phyloP scores from a whole-genome alignment of 2,888 invertebrate genomes.

The Lampropteryx suffumata region DNA sequence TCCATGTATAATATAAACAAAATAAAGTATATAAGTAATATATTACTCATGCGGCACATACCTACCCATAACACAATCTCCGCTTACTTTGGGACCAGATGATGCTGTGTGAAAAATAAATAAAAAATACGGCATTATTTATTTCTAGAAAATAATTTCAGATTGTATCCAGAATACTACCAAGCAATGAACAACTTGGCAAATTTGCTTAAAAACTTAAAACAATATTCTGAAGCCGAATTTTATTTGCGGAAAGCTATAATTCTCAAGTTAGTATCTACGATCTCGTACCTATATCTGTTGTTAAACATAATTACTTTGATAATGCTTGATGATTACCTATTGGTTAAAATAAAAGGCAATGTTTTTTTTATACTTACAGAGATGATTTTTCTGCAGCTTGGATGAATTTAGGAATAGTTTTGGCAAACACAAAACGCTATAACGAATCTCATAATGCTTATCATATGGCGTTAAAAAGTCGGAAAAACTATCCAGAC shows the following conservation, averaged over 20 bases:
- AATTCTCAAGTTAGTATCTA: slow-evolving; percentile 83
- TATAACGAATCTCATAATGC: slow-evolving; percentile 88
- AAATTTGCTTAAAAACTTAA: slow-evolving; percentile 90
- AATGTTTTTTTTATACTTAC: slow-evolving; percentile 13
- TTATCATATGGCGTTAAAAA: slow-evolving; percentile 90
- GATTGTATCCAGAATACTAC: slow-evolving; percentile 91
- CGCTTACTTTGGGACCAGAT: too few relatives aligned
- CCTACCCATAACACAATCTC: too few relatives aligned
- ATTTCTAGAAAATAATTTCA: too few relatives aligned
- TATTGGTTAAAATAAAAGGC: too few relatives aligned
- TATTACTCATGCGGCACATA: too few relatives aligned
- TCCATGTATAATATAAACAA: too few relatives aligned
- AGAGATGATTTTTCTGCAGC: slow-evolving; percentile 96
- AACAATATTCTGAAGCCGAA: slow-evolving; percentile 87
- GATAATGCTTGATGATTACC: too few relatives aligned
- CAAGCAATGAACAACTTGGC: slow-evolving; percentile 97
- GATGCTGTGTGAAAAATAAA: too few relatives aligned
- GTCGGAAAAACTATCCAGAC: slow-evolving; percentile 93
- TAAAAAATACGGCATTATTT: too few relatives aligned
- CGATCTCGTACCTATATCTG: too few relatives aligned
- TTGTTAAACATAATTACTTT: too few relatives aligned
- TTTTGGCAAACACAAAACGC: slow-evolving; percentile 88
- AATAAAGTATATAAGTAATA: too few relatives aligned
- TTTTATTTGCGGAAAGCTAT: slow-evolving; percentile 88
- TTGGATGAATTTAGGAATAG: slow-evolving; percentile 99